phyloP scores from a whole-genome alignment of 1,140 invertebrate species.

The Hetaerina americana region DNA sequence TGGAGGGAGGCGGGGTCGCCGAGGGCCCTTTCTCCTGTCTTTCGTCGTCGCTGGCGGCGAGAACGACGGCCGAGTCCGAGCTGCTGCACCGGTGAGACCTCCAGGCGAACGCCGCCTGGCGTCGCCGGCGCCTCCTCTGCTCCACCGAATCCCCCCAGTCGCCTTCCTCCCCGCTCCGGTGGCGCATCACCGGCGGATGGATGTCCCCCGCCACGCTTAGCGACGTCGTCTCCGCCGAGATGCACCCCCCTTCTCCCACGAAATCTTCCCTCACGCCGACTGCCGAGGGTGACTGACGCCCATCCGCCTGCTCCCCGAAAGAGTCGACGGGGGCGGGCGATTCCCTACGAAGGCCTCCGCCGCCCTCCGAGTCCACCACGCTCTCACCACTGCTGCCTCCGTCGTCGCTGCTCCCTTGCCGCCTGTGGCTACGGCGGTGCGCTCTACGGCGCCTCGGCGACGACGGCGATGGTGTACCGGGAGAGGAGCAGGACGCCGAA shows the following conservation, averaged over 20 bases:
- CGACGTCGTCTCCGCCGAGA: background rate
- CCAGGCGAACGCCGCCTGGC: background rate
- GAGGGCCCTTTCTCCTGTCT: conserved; percentile 20
- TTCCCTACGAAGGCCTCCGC: background rate
- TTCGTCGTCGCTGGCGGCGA: conserved; percentile 36
- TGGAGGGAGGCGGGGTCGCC: background rate
- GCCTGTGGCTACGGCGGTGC: background rate
- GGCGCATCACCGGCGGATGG: background rate
- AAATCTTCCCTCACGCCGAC: no score
- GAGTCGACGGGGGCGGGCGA: background rate
- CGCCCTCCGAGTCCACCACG: background rate
- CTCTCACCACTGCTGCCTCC: background rate
- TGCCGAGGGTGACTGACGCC: no score
- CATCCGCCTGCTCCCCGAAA: background rate
- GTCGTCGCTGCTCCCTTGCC: background rate
- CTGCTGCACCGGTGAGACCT: conserved; percentile 28
- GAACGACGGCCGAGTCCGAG: conserved; percentile 36
- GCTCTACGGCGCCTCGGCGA: background rate
- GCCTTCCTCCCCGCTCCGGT: background rate
- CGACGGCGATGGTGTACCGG: background rate
- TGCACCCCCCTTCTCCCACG: no score
- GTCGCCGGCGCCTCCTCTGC: background rate
- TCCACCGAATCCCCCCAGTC: no score
- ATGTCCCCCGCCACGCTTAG: background rate
- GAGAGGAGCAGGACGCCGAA: background rate